These are phyloP conservation scores for Geopemphigus sp. DNA, from an alignment of 1,140 invertebrate species.

Conservation along the genomic window DNA sequence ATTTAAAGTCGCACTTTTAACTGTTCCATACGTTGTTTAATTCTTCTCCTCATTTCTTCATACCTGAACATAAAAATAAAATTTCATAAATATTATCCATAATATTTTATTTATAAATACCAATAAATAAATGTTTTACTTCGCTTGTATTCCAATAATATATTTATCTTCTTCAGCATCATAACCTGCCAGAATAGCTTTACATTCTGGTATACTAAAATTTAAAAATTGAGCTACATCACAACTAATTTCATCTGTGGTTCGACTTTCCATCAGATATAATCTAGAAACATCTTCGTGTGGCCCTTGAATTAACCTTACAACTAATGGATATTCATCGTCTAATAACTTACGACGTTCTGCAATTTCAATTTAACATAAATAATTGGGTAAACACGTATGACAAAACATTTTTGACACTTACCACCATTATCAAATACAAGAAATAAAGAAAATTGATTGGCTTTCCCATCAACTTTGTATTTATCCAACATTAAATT, in stretches of 20 bases:
- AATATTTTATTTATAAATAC: background rate
- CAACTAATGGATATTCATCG: slow-evolving; percentile 76
- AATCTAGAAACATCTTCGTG: slow-evolving; percentile 79
- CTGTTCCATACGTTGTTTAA: slow-evolving; percentile 70
- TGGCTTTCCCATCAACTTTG: slow-evolving; percentile 75
- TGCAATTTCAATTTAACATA: slow-evolving; percentile 53
- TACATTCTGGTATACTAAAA: slow-evolving; percentile 73
- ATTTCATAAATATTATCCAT: background rate
- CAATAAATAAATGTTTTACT: slow-evolving; percentile 60
- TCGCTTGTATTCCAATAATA: slow-evolving; percentile 67
- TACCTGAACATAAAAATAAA: slow-evolving; percentile 58
- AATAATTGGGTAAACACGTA: background rate
- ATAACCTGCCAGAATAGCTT: slow-evolving; percentile 75
- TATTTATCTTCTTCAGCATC: slow-evolving; percentile 74
- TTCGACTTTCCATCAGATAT: slow-evolving; percentile 75
- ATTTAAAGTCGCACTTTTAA: slow-evolving; percentile 65
- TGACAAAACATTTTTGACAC: slow-evolving; percentile 50
- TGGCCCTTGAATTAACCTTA: slow-evolving; percentile 74
- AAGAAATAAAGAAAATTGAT: slow-evolving; percentile 79
- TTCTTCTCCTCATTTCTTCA: slow-evolving; percentile 65
- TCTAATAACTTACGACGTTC: slow-evolving; percentile 74
- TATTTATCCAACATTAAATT: slow-evolving; percentile 84
- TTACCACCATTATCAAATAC: slow-evolving; percentile 79
- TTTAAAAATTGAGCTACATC: slow-evolving; percentile 84
- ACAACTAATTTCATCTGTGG: slow-evolving; percentile 70